Percentiles rank a stretch among this genome's conserved stretches.
These are phyloP conservation scores for Notothenia rossii DNA, from an alignment of 2,113 vertebrate genomes.

Conservation along the genomic window DNA sequence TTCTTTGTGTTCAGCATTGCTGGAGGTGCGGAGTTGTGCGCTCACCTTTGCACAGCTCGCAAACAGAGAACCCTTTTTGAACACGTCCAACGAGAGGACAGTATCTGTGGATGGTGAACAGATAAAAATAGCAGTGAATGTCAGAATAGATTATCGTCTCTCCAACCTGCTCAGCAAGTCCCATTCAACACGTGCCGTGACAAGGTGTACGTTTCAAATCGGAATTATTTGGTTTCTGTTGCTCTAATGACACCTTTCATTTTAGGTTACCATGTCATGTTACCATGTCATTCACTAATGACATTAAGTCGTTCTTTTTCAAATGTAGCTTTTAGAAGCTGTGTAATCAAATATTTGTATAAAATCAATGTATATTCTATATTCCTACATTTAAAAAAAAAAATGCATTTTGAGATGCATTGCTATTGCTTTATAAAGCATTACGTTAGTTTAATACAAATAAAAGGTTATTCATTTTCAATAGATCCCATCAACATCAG, in stretches of 20 bases:
- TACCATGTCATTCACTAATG: no score
- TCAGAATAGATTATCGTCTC: neutral
- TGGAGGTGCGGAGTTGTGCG: neutral
- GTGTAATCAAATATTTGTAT: no score
- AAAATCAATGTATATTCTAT: neutral
- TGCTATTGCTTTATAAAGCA: neutral
- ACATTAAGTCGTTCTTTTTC: no score
- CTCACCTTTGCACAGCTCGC: constrained; percentile 94
- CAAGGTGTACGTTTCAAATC: neutral
- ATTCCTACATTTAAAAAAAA: neutral
- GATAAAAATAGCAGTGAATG: neutral
- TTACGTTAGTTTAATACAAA: neutral
- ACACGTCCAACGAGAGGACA: constrained; percentile 93
- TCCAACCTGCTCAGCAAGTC: constrained; percentile 21
- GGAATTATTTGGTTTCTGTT: neutral
- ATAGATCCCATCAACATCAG: neutral
- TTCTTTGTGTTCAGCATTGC: neutral
- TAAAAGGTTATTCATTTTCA: neutral
- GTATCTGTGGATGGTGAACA: constrained; percentile 84
- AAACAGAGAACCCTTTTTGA: constrained; percentile 90
- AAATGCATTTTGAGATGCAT: neutral
- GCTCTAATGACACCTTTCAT: neutral
- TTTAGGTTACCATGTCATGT: neutral
- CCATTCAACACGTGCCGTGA: neutral
- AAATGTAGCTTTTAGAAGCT: no score